Evolutionary conservation across 2,113 vertebrate species (phyloP).

Genomic region (Psephotus haematonotus): DNA sequence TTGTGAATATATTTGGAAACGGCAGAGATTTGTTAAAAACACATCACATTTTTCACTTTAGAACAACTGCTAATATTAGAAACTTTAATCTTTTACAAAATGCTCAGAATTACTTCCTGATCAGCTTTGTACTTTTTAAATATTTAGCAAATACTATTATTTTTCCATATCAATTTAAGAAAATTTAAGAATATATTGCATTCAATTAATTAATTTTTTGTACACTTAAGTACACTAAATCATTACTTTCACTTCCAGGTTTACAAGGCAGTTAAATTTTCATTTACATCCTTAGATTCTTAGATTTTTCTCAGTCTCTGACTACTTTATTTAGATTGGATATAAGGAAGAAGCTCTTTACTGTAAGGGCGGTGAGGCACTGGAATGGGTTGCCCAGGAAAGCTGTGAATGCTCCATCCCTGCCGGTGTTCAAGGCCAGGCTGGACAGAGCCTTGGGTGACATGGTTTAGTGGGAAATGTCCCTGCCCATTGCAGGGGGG

Average conservation of each 20-base stretch:
- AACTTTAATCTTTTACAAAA: background rate
- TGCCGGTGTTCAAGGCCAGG: too few relatives aligned
- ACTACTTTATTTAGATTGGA: background rate
- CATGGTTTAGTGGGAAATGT: too few relatives aligned
- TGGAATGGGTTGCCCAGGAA: too few relatives aligned
- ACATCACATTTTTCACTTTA: background rate
- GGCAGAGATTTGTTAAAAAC: background rate
- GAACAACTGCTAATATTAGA: background rate
- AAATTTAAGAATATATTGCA: background rate
- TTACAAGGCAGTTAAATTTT: background rate
- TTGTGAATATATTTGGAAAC: background rate
- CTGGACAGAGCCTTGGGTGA: too few relatives aligned
- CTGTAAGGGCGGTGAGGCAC: too few relatives aligned
- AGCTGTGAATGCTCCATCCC: too few relatives aligned
- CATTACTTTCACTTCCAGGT: background rate
- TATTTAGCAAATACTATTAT: background rate
- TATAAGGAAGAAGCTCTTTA: too few relatives aligned
- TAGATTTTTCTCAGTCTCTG: background rate
- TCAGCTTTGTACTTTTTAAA: background rate
- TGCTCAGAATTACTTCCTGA: background rate
- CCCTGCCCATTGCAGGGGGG: too few relatives aligned
- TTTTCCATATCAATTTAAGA: background rate
- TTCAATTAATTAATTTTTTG: background rate
- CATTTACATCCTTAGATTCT: background rate
- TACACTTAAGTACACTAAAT: background rate